These are phyloP conservation scores for Cheilosia impressa DNA, from an alignment of 2,888 invertebrate species.

Conservation along the genomic window DNA sequence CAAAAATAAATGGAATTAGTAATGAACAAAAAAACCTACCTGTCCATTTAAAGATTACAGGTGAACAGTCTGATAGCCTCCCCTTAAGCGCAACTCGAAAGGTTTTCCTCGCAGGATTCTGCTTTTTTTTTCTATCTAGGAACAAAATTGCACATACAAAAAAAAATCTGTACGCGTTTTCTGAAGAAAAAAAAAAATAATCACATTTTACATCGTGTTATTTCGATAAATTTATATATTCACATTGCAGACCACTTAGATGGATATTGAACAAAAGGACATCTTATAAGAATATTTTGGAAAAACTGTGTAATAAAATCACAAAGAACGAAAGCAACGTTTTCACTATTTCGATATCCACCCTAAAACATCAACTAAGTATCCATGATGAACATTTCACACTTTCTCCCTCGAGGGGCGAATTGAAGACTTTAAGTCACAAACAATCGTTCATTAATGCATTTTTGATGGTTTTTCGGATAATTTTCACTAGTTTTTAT, in stretches of 20 bases:
- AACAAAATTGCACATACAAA: constrained; percentile 67
- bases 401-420: constrained; percentile 57
- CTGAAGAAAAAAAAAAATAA: constrained; percentile 51
- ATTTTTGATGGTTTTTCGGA: constrained; percentile 46
- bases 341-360: constrained; percentile 71
- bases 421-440: constrained; percentile 22
- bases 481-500: constrained; percentile 48
- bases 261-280: constrained; percentile 52
- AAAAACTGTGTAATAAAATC: constrained; percentile 55
- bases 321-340: constrained; percentile 67
- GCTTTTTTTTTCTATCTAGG: constrained; percentile 52
- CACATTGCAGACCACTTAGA: constrained; percentile 55
- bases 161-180: constrained; percentile 66
- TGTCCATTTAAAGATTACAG: constrained; percentile 74
- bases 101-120: constrained; percentile 61
- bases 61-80: constrained; percentile 67
- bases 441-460: constrained; percentile 59
- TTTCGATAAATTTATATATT: constrained; percentile 42
- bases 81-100: constrained; percentile 62
- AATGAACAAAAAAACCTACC: constrained; percentile 45
- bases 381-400: constrained; percentile 72
- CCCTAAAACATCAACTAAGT: constrained; percentile 74
- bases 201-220: constrained; percentile 68
- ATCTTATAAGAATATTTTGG: constrained; percentile 67
- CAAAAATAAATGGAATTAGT: constrained; percentile 22